Percentiles rank a stretch among this genome's conserved stretches.
Conservation (phyloP, 1,140 invertebrate species). For the Pseudomyrmex sp. region DNA sequence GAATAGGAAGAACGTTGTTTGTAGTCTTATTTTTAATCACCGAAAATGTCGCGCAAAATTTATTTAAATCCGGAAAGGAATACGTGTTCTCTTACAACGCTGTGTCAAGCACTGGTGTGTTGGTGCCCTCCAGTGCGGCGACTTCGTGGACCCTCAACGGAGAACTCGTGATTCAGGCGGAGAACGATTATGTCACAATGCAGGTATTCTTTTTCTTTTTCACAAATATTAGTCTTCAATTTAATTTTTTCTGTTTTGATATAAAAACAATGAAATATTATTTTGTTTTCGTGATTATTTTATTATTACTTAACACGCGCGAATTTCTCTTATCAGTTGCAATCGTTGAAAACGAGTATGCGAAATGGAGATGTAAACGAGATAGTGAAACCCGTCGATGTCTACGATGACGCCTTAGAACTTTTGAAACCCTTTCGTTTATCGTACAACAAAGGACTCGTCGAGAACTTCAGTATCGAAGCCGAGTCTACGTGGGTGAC, state of each 20-base stretch:
- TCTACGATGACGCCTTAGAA: slow-evolving; percentile 74
- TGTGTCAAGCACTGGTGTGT: slow-evolving; percentile 79
- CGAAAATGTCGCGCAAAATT: slow-evolving; percentile 62
- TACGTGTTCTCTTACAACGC: slow-evolving; percentile 81
- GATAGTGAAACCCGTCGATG: slow-evolving; percentile 57
- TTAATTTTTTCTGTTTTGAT: neutral
- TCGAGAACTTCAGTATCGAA: slow-evolving; percentile 82
- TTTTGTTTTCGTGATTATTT: slow-evolving; percentile 72
- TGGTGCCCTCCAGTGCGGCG: slow-evolving; percentile 78
- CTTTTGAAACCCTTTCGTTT: slow-evolving; percentile 81
- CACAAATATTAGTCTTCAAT: neutral
- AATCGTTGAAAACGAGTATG: slow-evolving; percentile 75
- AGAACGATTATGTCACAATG: slow-evolving; percentile 72
- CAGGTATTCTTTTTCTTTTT: slow-evolving; percentile 72
- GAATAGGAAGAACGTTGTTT: slow-evolving; percentile 57
- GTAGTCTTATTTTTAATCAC: slow-evolving; percentile 62
- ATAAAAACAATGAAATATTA: slow-evolving; percentile 57
- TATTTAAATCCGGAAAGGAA: slow-evolving; percentile 79
- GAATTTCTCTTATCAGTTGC: slow-evolving; percentile 68
- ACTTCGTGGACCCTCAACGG: slow-evolving; percentile 82
- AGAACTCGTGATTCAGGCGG: slow-evolving; percentile 75
- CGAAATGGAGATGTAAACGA: slow-evolving; percentile 78
- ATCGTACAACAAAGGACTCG: slow-evolving; percentile 78
- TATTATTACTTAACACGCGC: slow-evolving; percentile 31
- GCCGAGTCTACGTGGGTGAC: slow-evolving; percentile 87